Percentiles rank a stretch among this genome's conserved stretches.
These are phyloP conservation scores for Agrilus biguttatus DNA, from an alignment of 2,888 invertebrate species.

Conservation along the genomic window DNA sequence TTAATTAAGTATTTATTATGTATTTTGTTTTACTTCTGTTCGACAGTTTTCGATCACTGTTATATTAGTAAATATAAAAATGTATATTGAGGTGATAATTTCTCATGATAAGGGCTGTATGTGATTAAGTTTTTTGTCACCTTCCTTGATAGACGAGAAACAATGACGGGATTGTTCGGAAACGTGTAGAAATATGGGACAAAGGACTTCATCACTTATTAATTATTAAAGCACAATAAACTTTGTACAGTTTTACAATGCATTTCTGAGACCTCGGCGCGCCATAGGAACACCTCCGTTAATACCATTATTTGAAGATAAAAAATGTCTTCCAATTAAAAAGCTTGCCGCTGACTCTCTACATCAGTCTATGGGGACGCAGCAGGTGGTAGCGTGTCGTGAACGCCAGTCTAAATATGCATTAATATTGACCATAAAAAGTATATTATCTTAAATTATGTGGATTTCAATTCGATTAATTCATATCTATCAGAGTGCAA, in stretches of 20 bases:
- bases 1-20: no score
- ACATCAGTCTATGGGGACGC: conserved; percentile 32
- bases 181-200: no score
- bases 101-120: no score
- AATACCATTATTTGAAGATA: conserved; percentile 32
- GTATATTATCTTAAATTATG: conserved; percentile 23
- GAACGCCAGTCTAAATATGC: conserved; percentile 23
- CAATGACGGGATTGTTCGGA: no score
- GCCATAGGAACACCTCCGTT: conserved; percentile 26
- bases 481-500: no score
- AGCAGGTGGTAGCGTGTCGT: conserved; percentile 26
- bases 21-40: no score
- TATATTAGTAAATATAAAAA: no score
- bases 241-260: conserved; percentile 22
- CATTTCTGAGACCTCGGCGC: conserved; percentile 15
- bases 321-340: conserved; percentile 35
- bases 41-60: no score
- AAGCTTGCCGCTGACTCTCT: conserved; percentile 31
- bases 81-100: no score
- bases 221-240: conserved; percentile 19
- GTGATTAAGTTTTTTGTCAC: no score
- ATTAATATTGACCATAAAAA: conserved; percentile 25
- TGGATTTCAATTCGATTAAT: no score
- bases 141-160: no score
- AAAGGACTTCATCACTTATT: conserved; percentile 1